Conservation (phyloP, 2,888 invertebrate species). For the Stenodema calcarata region DNA sequence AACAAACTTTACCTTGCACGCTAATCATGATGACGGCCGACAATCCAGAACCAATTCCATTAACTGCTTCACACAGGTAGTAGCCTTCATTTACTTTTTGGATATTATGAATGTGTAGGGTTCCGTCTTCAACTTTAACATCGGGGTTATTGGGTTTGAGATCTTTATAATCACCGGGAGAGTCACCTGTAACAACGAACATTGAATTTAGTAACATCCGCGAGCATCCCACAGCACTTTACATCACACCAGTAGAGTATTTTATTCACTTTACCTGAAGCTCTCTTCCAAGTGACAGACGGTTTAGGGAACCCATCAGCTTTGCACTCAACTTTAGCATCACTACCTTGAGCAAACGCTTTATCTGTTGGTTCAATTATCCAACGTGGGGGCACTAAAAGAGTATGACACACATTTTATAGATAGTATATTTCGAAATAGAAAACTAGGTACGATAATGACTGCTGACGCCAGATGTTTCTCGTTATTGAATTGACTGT, state of each 20-base stretch:
- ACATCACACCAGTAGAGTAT: background rate
- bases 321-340: conserved; percentile 93
- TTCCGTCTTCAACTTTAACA: conserved; percentile 93
- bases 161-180: conserved; percentile 92
- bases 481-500: background rate
- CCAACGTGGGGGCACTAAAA: conserved; percentile 94
- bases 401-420: background rate
- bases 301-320: conserved; percentile 95
- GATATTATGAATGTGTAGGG: conserved; percentile 86
- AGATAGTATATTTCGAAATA: background rate
- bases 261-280: conserved; percentile 73
- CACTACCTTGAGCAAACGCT: conserved; percentile 92
- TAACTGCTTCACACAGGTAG: conserved; percentile 94
- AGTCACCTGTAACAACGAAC: conserved; percentile 73
- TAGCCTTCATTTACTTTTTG: conserved; percentile 93
- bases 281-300: conserved; percentile 93
- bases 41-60: conserved; percentile 92
- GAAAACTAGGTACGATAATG: background rate
- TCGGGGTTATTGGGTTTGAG: conserved; percentile 88
- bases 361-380: conserved; percentile 93
- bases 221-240: too few relatives aligned
- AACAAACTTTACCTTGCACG: conserved; percentile 76
- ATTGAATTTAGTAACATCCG: too few relatives aligned
- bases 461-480: conserved; percentile 14
- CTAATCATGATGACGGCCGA: conserved; percentile 93